Base-by-base conservation (phyloP, 2,113 vertebrate genomes). In the Corapipo altera region DNA sequence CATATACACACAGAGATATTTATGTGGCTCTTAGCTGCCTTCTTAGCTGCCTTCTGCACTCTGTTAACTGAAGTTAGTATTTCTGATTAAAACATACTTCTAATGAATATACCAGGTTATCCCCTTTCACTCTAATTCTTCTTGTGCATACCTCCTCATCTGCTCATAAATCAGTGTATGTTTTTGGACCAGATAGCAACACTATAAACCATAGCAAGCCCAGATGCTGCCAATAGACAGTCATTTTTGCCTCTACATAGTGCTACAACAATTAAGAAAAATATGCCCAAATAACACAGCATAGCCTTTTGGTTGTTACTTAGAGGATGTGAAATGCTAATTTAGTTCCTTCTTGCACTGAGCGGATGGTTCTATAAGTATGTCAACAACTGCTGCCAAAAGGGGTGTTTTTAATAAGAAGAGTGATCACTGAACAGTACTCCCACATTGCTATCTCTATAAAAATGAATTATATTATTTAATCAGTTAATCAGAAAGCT, bases 1-100 rank as follows among this genome's bases (percentile, higher is more conserved):
- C 15, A 37, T 2, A 33, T 1, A 57, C 0, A 86, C 23, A 48
- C 2, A 32, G 0, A 44, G 20, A 41, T 12, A 37, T n/a, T 71
- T 35, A 65, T 15, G 11, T 46, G 27, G 37, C 44, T 76, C 33
- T 74, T 27, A 54, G 32, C 16, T 69, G 35, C 33, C 12, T 51
- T 69, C 27, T 62, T 77, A 46, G 49, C 14, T 51, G 14, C 14
- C 24, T 27, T 51, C 51, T 52, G 85, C 37, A 74, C 19, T 48
- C 41, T 46, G 49, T n/a, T 76, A 72, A 66, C 16, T n/a, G 66
- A 92, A 92, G 24, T 23, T n/a, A 73, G 30, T 28, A 71, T 30
- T 65, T 78, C 44, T 70, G 21, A 52, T 49, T 75, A 87, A 65
- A 88, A 27, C 21, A 52, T 6, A 26, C 41, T 85, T 37, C 28